Evolutionary conservation across 2,888 invertebrate genomes (phyloP).

Genomic region (Morpho deidamia): DNA sequence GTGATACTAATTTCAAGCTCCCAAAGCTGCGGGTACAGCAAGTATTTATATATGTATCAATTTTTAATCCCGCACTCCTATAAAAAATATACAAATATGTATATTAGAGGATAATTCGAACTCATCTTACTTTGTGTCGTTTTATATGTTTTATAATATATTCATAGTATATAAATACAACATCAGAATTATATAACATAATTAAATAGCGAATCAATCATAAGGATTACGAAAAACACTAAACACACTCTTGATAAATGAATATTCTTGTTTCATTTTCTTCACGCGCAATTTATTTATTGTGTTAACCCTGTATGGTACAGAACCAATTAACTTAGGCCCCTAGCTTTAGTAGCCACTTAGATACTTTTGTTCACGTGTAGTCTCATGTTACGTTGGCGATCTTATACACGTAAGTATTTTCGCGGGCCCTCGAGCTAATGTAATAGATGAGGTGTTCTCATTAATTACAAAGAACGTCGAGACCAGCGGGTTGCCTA

Average conservation of each 20-base stretch:
- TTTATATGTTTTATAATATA: no score
- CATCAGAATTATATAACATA: slow-evolving; percentile 20
- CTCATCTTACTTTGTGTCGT: no score
- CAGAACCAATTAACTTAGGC: slow-evolving; percentile 38
- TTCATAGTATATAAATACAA: no score
- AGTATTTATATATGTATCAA: no score
- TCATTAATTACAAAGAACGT: slow-evolving; percentile 77
- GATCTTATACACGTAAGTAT: slow-evolving; percentile 51
- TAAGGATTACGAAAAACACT: slow-evolving; percentile 32
- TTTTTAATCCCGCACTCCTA: no score
- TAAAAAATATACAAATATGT: no score
- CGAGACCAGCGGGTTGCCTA: slow-evolving; percentile 60
- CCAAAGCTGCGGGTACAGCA: no score
- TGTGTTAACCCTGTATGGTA: slow-evolving; percentile 57
- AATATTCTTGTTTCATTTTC: slow-evolving; percentile 69
- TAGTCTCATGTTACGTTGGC: slow-evolving; percentile 46
- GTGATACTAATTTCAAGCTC: no score
- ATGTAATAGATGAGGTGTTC: slow-evolving; percentile 78
- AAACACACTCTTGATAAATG: slow-evolving; percentile 58
- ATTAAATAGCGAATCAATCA: slow-evolving; percentile 40
- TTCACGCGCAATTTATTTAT: slow-evolving; percentile 73
- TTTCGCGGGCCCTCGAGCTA: slow-evolving; percentile 67
- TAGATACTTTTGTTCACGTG: slow-evolving; percentile 21
- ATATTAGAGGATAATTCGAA: no score
- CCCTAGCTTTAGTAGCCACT: slow-evolving; percentile 22